Conservation (phyloP, 2,113 vertebrate species). For the Salvelinus namaycush region DNA sequence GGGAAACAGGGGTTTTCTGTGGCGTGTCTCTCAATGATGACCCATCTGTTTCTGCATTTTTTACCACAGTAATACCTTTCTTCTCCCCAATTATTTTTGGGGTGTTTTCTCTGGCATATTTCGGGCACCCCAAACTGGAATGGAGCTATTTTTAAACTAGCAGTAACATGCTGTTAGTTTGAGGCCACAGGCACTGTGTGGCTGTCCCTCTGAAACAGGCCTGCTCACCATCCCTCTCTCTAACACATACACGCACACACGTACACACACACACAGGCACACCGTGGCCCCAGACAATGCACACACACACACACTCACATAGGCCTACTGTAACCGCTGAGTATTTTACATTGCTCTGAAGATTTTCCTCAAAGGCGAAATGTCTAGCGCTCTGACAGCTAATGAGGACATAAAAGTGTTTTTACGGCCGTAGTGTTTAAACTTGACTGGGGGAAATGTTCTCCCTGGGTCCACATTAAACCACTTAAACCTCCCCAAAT, state of each 20-base stretch:
- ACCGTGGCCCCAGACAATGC: neutral
- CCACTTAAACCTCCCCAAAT: constrained; percentile 57
- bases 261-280: constrained; percentile 17
- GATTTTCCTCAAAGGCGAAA: constrained; percentile 65
- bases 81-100: constrained; percentile 56
- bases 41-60: constrained; percentile 52
- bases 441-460: constrained; percentile 66
- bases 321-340: constrained; percentile 36
- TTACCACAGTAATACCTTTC: constrained; percentile 57
- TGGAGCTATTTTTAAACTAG: constrained; percentile 66
- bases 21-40: constrained; percentile 39
- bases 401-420: constrained; percentile 66
- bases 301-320: constrained; percentile 17
- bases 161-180: constrained; percentile 57
- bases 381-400: constrained; percentile 64
- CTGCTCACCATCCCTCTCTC: neutral
- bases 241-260: constrained; percentile 12
- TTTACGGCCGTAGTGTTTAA: constrained; percentile 68
- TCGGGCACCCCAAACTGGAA: constrained; percentile 27
- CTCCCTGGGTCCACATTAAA: constrained; percentile 54
- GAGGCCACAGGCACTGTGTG: constrained; percentile 58
- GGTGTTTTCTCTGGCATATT: constrained; percentile 62
- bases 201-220: constrained; percentile 40
- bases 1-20: constrained; percentile 27
- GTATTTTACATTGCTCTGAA: constrained; percentile 59